These are phyloP conservation scores for Tinamus guttatus DNA, from an alignment of 2,113 vertebrate species.

Conservation along the genomic window DNA sequence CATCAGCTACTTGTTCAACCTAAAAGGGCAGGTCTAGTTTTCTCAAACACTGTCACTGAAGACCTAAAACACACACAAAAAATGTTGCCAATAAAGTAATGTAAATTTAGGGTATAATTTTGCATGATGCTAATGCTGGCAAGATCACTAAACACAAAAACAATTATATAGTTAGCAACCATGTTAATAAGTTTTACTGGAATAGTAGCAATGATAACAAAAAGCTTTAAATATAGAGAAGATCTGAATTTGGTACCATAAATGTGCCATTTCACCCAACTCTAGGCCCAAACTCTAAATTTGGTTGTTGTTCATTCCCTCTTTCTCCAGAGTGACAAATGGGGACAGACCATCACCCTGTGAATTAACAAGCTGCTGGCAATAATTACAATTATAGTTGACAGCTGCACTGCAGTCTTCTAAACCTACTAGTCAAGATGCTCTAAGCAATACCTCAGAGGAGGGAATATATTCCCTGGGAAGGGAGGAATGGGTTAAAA, in stretches of 20 bases:
- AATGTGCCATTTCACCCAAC: neutral
- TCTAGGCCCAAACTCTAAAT: neutral
- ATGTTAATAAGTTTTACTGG: neutral
- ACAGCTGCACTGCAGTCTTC: conserved; percentile 19
- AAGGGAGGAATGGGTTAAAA: conserved; percentile 60
- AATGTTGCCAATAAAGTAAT: neutral
- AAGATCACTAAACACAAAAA: neutral
- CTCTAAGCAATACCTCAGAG: neutral
- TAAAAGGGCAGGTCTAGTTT: conserved; percentile 39
- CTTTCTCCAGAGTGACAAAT: conserved; percentile 44
- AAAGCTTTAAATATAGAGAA: neutral
- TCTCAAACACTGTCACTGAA: neutral
- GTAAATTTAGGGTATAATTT: neutral
- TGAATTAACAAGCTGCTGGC: conserved; percentile 55
- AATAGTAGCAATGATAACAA: neutral
- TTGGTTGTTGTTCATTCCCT: conserved; percentile 30
- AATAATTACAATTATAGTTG: conserved; percentile 61
- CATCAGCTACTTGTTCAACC: neutral
- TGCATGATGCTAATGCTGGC: neutral
- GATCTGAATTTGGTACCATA: neutral
- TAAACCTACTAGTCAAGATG: neutral
- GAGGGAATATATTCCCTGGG: conserved; percentile 3
- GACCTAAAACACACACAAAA: neutral
- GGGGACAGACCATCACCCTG: conserved; percentile 26
- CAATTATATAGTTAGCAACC: neutral